Evolutionary conservation across 2,888 invertebrate genomes (phyloP).

Genomic region (Melieria picta): DNA sequence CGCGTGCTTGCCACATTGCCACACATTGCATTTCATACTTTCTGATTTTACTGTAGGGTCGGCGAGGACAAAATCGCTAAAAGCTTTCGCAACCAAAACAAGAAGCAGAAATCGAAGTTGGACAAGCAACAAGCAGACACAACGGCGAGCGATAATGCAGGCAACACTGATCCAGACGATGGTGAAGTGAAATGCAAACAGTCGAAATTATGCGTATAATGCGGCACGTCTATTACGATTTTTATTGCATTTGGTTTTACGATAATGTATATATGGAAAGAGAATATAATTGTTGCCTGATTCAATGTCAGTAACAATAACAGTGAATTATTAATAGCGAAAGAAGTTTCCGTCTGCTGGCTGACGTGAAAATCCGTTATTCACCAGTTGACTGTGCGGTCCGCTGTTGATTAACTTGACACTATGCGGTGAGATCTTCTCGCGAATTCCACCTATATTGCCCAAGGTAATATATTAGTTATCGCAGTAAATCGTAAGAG

Average conservation of each 20-base stretch:
- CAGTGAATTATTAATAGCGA: slow-evolving; percentile 69
- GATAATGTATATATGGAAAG: not conserved
- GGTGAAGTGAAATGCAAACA: slow-evolving; percentile 47
- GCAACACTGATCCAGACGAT: slow-evolving; percentile 34
- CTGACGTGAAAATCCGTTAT: slow-evolving; percentile 83
- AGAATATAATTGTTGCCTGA: not conserved
- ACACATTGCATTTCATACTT: slow-evolving; percentile 28
- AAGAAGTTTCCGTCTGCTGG: slow-evolving; percentile 78
- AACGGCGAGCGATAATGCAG: not conserved
- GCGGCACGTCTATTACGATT: not conserved
- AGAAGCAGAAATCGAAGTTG: slow-evolving; percentile 66
- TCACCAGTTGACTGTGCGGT: slow-evolving; percentile 81
- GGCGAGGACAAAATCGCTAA: slow-evolving; percentile 72
- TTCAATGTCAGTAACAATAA: not conserved
- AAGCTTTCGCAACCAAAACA: slow-evolving; percentile 75
- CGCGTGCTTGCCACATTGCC: slow-evolving; percentile 33
- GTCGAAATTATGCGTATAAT: slow-evolving; percentile 46
- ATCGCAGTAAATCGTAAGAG: not conserved
- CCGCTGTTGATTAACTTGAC: slow-evolving; percentile 84
- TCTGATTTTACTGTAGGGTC: slow-evolving; percentile 66
- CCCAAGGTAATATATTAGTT: slow-evolving; percentile 4
- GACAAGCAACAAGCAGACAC: not conserved
- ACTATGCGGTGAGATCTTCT: slow-evolving; percentile 75
- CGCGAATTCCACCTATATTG: slow-evolving; percentile 70
- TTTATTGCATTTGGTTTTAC: not conserved